phyloP scores from a whole-genome alignment of 2,888 invertebrate genomes.

The Uloborus plumipes region DNA sequence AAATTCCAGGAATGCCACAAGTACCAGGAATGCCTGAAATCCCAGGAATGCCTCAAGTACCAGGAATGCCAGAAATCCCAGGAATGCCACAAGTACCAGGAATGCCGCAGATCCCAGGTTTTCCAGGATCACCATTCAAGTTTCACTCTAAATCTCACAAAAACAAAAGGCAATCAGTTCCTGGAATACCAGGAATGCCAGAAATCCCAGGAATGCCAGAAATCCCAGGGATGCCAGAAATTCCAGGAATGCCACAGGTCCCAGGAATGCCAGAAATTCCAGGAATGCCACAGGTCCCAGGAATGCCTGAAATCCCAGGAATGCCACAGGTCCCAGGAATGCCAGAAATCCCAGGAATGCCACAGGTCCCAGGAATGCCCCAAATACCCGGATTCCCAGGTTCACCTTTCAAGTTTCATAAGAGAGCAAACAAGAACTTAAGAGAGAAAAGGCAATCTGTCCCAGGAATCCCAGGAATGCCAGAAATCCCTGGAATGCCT shows the following conservation, averaged over 20 bases:
- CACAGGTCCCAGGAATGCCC: conserved; percentile 1
- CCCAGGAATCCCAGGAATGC: conserved; percentile 31
- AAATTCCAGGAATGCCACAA: conserved; percentile 41
- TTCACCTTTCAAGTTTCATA: conserved; percentile 1
- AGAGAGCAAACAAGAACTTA: neutral
- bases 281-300: conserved; percentile 18
- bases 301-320: neutral
- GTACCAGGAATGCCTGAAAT: conserved; percentile 43
- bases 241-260: conserved; percentile 23
- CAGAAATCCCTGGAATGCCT: conserved; percentile 27
- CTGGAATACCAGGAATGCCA: conserved; percentile 30
- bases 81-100: conserved; percentile 46
- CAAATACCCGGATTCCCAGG: conserved; percentile 16
- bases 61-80: conserved; percentile 37
- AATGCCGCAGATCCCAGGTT: conserved; percentile 31
- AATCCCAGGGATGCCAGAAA: conserved; percentile 31
- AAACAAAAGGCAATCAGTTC: conserved; percentile 10
- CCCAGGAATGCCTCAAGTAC: conserved; percentile 30
- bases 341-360: conserved; percentile 12
- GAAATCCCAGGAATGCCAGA: conserved; percentile 24
- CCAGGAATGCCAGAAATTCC: conserved; percentile 28
- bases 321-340: conserved; percentile 19
- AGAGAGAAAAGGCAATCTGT: conserved; percentile 8
- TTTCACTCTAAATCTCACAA: neutral
- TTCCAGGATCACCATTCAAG: conserved; percentile 8